Conservation (phyloP, 2,888 invertebrate genomes). For the Clunio marinus region DNA sequence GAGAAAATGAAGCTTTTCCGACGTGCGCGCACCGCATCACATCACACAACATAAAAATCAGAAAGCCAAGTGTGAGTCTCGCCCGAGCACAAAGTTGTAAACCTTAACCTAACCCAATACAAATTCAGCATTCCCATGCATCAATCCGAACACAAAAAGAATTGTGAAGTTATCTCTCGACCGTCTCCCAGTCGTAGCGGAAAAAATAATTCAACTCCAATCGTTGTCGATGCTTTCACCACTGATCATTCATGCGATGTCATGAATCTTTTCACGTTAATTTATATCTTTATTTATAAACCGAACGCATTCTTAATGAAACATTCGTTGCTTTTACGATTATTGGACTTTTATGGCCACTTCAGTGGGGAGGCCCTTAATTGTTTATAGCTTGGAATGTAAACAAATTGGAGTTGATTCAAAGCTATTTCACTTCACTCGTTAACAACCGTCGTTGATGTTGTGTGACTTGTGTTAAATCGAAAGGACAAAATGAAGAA, state of each 20-base stretch:
- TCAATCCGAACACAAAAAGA: neutral
- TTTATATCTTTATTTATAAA: neutral
- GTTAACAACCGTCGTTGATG: neutral
- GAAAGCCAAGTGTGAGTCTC: constrained; percentile 14
- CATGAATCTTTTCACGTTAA: too few relatives aligned
- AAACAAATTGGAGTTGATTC: too few relatives aligned
- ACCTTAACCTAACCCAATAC: constrained; percentile 36
- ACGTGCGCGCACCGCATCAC: neutral
- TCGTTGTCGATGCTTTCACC: too few relatives aligned
- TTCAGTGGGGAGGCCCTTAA: neutral
- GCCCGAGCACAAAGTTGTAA: neutral
- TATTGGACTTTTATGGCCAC: neutral
- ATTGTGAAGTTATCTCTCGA: neutral
- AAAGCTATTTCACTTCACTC: too few relatives aligned
- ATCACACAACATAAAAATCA: constrained; percentile 13
- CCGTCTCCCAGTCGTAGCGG: neutral
- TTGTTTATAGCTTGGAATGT: neutral
- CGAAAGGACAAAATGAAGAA: too few relatives aligned
- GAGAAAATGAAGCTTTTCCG: neutral
- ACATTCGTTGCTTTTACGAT: neutral
- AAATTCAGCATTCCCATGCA: constrained; percentile 29
- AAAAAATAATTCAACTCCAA: too few relatives aligned
- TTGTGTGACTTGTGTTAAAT: too few relatives aligned
- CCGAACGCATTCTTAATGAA: neutral
- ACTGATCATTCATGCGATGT: too few relatives aligned